phyloP scores from a whole-genome alignment of 2,797 vertebrate species.

The Propithecus deckenii region DNA sequence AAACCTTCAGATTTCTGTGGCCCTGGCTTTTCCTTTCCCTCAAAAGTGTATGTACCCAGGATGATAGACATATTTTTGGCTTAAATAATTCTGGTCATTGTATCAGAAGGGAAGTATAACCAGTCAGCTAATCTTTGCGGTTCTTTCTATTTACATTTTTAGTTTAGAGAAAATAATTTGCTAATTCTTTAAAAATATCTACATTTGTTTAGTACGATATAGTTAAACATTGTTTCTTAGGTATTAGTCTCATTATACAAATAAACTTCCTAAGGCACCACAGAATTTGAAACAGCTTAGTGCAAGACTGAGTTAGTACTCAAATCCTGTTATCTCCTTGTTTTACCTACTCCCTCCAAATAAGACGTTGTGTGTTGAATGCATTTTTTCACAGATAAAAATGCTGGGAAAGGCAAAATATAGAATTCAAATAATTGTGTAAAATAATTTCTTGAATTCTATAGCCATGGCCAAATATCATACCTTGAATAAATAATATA shows the following conservation, averaged over 20 bases:
- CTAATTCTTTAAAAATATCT: background rate
- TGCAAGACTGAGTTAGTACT: background rate
- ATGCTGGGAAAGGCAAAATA: background rate
- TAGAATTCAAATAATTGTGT: background rate
- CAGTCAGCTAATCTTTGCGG: background rate
- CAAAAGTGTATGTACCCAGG: background rate
- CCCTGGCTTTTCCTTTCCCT: background rate
- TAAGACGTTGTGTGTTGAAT: conserved; percentile 15
- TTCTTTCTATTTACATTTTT: conserved; percentile 43
- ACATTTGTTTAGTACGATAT: background rate
- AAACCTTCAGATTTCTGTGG: background rate
- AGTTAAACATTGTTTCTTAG: background rate
- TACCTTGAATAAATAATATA: conserved; percentile 20
- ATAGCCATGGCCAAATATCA: background rate
- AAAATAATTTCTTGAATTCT: conserved; percentile 4
- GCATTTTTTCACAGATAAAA: background rate
- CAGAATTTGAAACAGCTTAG: background rate
- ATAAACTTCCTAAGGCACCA: background rate
- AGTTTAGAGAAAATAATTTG: conserved; percentile 21
- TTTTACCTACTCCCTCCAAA: background rate
- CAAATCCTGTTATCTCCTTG: background rate
- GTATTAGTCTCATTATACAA: conserved; percentile 23
- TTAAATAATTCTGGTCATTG: background rate
- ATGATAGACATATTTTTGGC: background rate
- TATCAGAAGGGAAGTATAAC: conserved; percentile 8